These are phyloP conservation scores for Dendroctonus valens DNA, from an alignment of 1,140 invertebrate species.

Conservation along the genomic window DNA sequence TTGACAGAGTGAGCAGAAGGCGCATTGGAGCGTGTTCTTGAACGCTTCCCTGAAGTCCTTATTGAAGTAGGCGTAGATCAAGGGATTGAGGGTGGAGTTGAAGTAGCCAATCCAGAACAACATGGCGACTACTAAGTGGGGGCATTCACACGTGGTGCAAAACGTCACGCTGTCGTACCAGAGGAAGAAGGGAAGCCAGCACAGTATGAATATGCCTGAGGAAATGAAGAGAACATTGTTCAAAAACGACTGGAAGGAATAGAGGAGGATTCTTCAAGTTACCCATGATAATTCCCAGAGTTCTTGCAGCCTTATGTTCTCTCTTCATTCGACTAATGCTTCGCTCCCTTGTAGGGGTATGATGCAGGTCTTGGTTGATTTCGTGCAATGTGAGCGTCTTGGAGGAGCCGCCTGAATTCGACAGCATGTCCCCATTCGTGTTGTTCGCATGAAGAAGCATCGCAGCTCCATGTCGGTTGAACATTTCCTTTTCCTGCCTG, in stretches of 20 bases:
- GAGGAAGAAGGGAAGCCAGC: constrained; percentile 96
- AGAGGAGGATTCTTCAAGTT: constrained; percentile 4
- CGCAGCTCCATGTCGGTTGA: constrained; percentile 74
- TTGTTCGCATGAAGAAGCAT: constrained; percentile 74
- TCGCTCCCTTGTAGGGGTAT: constrained; percentile 82
- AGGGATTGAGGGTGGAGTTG: constrained; percentile 94
- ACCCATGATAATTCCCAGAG: constrained; percentile 90
- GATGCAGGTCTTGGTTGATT: constrained; percentile 62
- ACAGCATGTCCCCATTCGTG: constrained; percentile 59
- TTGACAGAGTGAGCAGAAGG: constrained; percentile 78
- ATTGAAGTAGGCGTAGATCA: constrained; percentile 99
- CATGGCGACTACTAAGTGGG: constrained; percentile 80
- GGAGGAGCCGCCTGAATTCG: constrained; percentile 57
- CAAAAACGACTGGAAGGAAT: neutral
- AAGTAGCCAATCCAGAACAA: constrained; percentile 99
- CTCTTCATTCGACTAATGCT: constrained; percentile 88
- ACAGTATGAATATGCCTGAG: constrained; percentile 75
- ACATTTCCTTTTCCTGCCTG: constrained; percentile 85
- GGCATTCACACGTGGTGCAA: constrained; percentile 76
- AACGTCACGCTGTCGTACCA: constrained; percentile 85
- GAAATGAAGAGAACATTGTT: too few relatives aligned
- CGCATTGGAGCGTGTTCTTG: constrained; percentile 87
- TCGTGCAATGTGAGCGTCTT: constrained; percentile 69
- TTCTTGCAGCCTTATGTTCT: constrained; percentile 95
- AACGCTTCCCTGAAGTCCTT: constrained; percentile 97